Conservation (phyloP, 1,140 invertebrate genomes). For the Drosophila sulfurigaster region DNA sequence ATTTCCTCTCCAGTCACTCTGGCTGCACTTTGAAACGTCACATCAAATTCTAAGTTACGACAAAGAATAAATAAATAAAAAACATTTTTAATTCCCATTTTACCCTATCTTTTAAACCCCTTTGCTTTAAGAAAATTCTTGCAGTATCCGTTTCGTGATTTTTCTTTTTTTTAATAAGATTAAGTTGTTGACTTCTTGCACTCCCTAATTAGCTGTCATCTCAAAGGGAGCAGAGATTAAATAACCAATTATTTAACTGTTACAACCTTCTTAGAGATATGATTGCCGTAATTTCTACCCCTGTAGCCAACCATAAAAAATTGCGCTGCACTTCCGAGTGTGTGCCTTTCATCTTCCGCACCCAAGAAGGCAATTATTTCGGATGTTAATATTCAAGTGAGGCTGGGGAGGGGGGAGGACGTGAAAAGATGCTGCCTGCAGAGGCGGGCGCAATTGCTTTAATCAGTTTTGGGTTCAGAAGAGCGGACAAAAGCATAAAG, state of each 20-base stretch:
- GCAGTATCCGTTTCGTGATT: no score
- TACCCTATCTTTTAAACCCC: no score
- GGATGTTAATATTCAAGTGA: slow-evolving; percentile 4
- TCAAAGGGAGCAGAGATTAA: not conserved
- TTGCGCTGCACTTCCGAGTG: slow-evolving; percentile 9
- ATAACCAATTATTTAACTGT: not conserved
- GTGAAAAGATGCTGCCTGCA: slow-evolving; percentile 13
- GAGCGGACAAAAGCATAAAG: not conserved
- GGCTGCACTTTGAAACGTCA: no score
- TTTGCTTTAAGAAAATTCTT: no score
- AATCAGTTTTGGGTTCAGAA: slow-evolving; percentile 33
- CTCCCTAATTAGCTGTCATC: not conserved
- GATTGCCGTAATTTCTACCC: slow-evolving; percentile 1
- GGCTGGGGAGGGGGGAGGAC: slow-evolving; percentile 19
- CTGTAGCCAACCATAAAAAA: not conserved
- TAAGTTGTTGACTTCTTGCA: not conserved
- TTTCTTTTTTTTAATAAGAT: not conserved
- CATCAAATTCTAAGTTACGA: no score
- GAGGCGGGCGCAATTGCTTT: slow-evolving; percentile 28
- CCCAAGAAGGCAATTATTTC: slow-evolving; percentile 29
- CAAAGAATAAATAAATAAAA: no score
- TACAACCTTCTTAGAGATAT: slow-evolving; percentile 9
- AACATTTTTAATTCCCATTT: no score
- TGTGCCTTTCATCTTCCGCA: slow-evolving; percentile 5
- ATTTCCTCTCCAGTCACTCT: no score